Evolutionary conservation across 1,140 invertebrate genomes (phyloP).

Genomic region (Colletes latitarsis): DNA sequence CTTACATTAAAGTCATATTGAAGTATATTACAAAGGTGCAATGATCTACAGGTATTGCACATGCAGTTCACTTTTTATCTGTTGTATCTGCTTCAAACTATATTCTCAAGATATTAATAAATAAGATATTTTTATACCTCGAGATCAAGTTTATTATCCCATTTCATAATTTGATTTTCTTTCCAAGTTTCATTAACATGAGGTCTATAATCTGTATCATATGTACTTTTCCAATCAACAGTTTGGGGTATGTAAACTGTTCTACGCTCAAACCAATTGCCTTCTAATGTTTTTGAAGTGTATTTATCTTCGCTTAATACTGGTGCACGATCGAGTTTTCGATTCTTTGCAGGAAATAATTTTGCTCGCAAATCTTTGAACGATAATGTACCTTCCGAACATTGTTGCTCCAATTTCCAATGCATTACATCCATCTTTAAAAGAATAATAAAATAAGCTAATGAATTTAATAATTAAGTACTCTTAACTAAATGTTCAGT

Average conservation of each 20-base stretch:
- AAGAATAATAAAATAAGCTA: neutral
- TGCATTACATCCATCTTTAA: constrained; percentile 24
- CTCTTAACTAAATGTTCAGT: neutral
- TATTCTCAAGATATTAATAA: neutral
- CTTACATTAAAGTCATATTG: constrained; percentile 24
- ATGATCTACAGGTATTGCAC: neutral
- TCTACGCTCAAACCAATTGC: constrained; percentile 63
- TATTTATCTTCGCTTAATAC: constrained; percentile 46
- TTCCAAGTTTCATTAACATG: constrained; percentile 32
- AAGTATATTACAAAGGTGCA: neutral
- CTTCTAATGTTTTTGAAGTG: constrained; percentile 53
- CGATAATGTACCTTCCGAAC: constrained; percentile 22
- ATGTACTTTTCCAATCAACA: constrained; percentile 55
- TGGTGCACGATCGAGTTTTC: constrained; percentile 22
- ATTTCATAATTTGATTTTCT: constrained; percentile 24
- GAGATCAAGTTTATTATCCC: constrained; percentile 51
- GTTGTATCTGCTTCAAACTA: neutral
- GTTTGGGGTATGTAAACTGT: neutral
- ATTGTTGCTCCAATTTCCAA: constrained; percentile 7
- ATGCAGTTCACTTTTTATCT: neutral
- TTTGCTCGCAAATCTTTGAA: constrained; percentile 37
- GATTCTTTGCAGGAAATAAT: constrained; percentile 28
- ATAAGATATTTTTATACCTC: constrained; percentile 28
- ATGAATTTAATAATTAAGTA: neutral
- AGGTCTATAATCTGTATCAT: constrained; percentile 45